phyloP scores from a whole-genome alignment of 2,797 vertebrate species.

The Denticeps clupeoides region DNA sequence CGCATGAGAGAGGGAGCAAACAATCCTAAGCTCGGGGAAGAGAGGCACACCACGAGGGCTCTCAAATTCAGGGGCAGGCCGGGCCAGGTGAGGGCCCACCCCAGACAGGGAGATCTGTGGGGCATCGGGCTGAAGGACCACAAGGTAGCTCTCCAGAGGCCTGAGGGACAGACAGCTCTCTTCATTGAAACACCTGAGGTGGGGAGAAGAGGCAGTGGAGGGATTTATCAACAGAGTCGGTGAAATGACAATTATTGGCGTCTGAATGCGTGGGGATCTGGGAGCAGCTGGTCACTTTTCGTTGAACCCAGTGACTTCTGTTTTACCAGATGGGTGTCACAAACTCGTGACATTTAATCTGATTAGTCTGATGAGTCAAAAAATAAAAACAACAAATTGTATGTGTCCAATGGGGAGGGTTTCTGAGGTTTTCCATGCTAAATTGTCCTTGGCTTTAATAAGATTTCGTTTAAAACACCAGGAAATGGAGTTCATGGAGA shows the following conservation, averaged over 20 bases:
- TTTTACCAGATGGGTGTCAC: slow-evolving; percentile 3
- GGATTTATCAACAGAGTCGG: background rate
- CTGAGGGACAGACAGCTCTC: slow-evolving; percentile 90
- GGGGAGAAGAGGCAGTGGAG: slow-evolving; percentile 1
- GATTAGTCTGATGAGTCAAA: background rate
- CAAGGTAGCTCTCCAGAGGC: slow-evolving; percentile 88
- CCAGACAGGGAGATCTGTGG: slow-evolving; percentile 93
- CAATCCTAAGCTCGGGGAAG: slow-evolving; percentile 85
- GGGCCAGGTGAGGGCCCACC: slow-evolving; percentile 78
- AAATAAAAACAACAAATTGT: slow-evolving; percentile 1
- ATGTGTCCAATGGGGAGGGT: no score
- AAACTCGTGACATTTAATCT: slow-evolving; percentile 10
- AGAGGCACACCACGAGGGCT: slow-evolving; percentile 71
- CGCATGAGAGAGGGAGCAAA: slow-evolving; percentile 85
- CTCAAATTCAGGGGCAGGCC: slow-evolving; percentile 81
- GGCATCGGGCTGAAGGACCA: slow-evolving; percentile 91
- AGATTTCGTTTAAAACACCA: no score
- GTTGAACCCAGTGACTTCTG: slow-evolving; percentile 7
- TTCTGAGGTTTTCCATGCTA: no score
- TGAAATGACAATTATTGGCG: no score
- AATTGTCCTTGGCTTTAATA: no score
- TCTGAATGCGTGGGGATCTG: slow-evolving; percentile 1
- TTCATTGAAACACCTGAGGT: slow-evolving; percentile 87
- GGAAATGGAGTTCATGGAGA: no score
- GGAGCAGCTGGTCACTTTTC: slow-evolving; percentile 10